A percentile compares a stretch with the other conserved stretches of the same genome.
These are phyloP conservation scores for Limanda limanda DNA, from an alignment of 2,113 vertebrate genomes.

Conservation along the genomic window DNA sequence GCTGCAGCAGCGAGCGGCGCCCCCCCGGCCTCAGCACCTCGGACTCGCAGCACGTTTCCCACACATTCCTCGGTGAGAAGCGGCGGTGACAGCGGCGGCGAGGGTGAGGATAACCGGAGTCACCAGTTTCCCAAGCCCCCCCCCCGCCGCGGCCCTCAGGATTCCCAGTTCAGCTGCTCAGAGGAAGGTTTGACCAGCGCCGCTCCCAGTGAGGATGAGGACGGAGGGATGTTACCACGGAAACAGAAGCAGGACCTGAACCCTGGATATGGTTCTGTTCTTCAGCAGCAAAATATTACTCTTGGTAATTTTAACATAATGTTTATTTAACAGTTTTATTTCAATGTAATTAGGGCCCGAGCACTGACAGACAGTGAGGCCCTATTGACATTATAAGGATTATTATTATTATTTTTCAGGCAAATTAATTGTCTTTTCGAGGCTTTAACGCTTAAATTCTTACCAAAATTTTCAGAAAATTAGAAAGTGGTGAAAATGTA, in stretches of 20 bases:
- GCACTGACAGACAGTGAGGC: too few relatives aligned
- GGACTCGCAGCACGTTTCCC: conserved; percentile 2
- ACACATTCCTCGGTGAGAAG: conserved; percentile 48
- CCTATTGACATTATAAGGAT: too few relatives aligned
- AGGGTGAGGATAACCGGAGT: conserved; percentile 37
- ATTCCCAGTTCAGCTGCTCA: conserved; percentile 56
- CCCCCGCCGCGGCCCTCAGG: conserved; percentile 14
- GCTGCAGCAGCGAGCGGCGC: conserved; percentile 7
- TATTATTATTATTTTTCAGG: too few relatives aligned
- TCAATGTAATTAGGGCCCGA: too few relatives aligned
- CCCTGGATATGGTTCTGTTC: background rate
- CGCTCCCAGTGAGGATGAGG: conserved; percentile 58
- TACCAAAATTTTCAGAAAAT: too few relatives aligned
- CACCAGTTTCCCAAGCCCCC: conserved; percentile 31
- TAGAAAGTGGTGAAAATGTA: too few relatives aligned
- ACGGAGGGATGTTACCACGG: conserved; percentile 15
- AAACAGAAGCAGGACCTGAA: conserved; percentile 5
- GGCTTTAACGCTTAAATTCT: too few relatives aligned
- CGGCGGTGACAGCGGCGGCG: background rate
- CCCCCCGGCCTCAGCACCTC: conserved; percentile 24
- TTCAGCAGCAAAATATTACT: conserved; percentile 25
- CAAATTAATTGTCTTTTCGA: too few relatives aligned
- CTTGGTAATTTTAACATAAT: background rate
- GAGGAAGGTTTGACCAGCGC: conserved; percentile 72
- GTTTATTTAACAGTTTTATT: background rate